Evolutionary conservation across 1,140 invertebrate genomes (phyloP).

Genomic region (Drosophila rufa): DNA sequence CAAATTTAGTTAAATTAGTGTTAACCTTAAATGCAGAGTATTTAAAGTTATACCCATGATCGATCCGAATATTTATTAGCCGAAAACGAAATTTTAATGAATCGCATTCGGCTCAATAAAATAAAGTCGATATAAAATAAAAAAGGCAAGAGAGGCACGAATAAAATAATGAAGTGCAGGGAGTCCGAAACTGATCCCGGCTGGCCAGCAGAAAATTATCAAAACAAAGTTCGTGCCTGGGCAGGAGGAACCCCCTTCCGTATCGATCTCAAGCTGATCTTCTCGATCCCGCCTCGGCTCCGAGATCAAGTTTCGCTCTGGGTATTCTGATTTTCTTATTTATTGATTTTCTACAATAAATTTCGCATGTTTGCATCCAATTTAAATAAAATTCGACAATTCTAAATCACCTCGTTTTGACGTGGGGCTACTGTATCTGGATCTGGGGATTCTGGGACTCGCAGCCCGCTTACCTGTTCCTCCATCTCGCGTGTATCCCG

Average conservation of each 20-base stretch:
- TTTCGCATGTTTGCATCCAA: constrained; percentile 85
- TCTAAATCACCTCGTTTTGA: constrained; percentile 85
- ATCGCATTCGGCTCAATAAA: constrained; percentile 63
- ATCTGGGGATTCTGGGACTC: constrained; percentile 10
- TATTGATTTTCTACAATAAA: constrained; percentile 85
- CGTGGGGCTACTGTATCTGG: constrained; percentile 80
- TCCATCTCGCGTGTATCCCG: constrained; percentile 55
- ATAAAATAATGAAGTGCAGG: constrained; percentile 70
- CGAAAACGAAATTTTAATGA: constrained; percentile 80
- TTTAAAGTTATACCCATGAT: constrained; percentile 1
- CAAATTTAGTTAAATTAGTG: background rate
- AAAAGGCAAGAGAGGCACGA: constrained; percentile 32
- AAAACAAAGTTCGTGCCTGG: constrained; percentile 59
- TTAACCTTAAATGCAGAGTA: background rate
- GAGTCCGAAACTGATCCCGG: constrained; percentile 2
- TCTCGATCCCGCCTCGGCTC: constrained; percentile 14
- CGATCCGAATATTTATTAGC: constrained; percentile 71
- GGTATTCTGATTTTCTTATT: constrained; percentile 79
- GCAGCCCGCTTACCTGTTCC: constrained; percentile 34
- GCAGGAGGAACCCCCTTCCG: constrained; percentile 14
- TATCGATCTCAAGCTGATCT: constrained; percentile 46
- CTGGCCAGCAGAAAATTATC: constrained; percentile 55
- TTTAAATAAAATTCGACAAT: constrained; percentile 85
- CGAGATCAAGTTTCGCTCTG: constrained; percentile 69
- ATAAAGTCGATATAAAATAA: constrained; percentile 70